phyloP scores from a whole-genome alignment of 2,113 vertebrate species.

The Elephas maximus region DNA sequence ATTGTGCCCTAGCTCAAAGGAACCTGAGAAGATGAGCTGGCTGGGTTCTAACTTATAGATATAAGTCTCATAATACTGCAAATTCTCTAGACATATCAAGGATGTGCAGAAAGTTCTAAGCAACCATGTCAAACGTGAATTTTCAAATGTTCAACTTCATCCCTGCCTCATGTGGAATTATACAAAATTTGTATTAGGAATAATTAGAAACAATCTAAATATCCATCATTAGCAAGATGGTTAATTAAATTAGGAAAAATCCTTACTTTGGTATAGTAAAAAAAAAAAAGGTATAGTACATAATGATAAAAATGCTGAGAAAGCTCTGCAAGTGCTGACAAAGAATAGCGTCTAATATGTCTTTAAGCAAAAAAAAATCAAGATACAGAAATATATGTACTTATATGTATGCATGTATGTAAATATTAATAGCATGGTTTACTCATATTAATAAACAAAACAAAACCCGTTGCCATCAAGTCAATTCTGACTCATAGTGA shows the following conservation, averaged over 20 bases:
- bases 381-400: background rate
- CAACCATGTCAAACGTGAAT: background rate
- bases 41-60: background rate
- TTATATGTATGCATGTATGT: background rate
- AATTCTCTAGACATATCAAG: background rate
- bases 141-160: background rate
- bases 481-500: too few species aligned
- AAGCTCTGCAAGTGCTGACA: background rate
- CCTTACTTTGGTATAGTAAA: background rate
- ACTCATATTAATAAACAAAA: background rate
- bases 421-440: background rate
- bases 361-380: conserved; percentile 12
- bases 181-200: background rate
- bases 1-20: background rate
- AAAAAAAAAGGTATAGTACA: background rate
- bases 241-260: background rate
- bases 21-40: background rate
- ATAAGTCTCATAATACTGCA: background rate
- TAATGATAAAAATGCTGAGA: conserved; percentile 23
- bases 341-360: background rate
- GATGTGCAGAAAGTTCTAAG: background rate
- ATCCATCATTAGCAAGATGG: background rate
- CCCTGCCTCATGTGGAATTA: background rate
- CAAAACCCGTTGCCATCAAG: too few species aligned
- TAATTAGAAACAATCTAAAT: background rate